Conservation (phyloP, 1,140 invertebrate species). For the Penaeus vannamei region DNA sequence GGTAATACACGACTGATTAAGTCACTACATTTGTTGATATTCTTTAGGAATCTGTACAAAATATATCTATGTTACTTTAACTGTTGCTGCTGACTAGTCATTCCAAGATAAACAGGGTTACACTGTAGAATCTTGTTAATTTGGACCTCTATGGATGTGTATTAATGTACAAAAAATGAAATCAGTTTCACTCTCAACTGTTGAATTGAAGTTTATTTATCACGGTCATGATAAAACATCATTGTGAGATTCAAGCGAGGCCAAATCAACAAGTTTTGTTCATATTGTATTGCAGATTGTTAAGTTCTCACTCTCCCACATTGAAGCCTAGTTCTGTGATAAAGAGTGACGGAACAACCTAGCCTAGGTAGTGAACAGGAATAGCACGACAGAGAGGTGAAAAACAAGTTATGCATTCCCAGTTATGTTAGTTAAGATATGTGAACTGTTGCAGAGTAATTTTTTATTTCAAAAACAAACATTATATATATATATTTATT, state of each 20-base stretch:
- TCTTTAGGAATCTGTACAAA: conserved; percentile 63
- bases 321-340: conserved; percentile 62
- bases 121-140: conserved; percentile 60
- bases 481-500: background rate
- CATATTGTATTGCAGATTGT: conserved; percentile 59
- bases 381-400: background rate
- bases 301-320: conserved; percentile 59
- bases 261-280: conserved; percentile 54
- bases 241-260: conserved; percentile 21
- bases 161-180: conserved; percentile 40
- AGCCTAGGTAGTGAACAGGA: conserved; percentile 51
- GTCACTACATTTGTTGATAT: conserved; percentile 65
- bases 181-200: background rate
- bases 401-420: conserved; percentile 1
- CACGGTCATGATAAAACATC: background rate
- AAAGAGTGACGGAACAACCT: conserved; percentile 52
- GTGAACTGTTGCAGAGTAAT: background rate
- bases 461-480: background rate
- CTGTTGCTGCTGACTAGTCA: conserved; percentile 63
- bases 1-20: conserved; percentile 59
- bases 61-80: conserved; percentile 58
- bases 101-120: conserved; percentile 61
- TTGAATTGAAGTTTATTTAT: background rate
- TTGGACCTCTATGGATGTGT: conserved; percentile 18
- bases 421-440: background rate